phyloP scores from a whole-genome alignment of 2,888 invertebrate genomes.

The Troilus luridus region DNA sequence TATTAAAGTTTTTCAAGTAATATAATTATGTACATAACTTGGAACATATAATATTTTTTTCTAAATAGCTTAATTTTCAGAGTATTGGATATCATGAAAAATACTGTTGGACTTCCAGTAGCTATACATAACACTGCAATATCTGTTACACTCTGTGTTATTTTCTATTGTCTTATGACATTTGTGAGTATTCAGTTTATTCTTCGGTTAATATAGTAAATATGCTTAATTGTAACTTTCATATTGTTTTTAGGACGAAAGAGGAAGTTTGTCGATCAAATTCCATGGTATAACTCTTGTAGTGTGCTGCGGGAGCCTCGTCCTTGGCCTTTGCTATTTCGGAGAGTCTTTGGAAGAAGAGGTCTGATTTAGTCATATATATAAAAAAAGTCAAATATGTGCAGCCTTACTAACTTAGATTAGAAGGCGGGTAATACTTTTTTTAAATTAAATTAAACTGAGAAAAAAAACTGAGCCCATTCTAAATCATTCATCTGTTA shows the following conservation, averaged over 20 bases:
- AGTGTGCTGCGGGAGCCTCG: not conserved
- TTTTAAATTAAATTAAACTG: not conserved
- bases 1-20: no score
- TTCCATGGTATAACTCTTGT: slow-evolving; percentile 11
- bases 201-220: not conserved
- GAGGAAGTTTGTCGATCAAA: slow-evolving; percentile 12
- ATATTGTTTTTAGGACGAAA: not conserved
- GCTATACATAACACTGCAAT: slow-evolving; percentile 15
- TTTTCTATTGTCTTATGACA: not conserved
- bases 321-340: not conserved
- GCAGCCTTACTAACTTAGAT: no score
- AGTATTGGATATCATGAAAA: not conserved
- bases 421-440: no score
- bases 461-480: not conserved
- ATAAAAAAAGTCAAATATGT: no score
- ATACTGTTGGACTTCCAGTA: not conserved
- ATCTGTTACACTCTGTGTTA: not conserved
- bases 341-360: slow-evolving; percentile 3
- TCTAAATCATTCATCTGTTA: not conserved
- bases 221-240: not conserved
- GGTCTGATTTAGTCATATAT: not conserved
- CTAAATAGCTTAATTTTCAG: not conserved
- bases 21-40: no score
- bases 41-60: no score
- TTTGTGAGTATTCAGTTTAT: not conserved